Conservation (phyloP, 2,888 invertebrate genomes). For the Parascotia fuliginaria region DNA sequence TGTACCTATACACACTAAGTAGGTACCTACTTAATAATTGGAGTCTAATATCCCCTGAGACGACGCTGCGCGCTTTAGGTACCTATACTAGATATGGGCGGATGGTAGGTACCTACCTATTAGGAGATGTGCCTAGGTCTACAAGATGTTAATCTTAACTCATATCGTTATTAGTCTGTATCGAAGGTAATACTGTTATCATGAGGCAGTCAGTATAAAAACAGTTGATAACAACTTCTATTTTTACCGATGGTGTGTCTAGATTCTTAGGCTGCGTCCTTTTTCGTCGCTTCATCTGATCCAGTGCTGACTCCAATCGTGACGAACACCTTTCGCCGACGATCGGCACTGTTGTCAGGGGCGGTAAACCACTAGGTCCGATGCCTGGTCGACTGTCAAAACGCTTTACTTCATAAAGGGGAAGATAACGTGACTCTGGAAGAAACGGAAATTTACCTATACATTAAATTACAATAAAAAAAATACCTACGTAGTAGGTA, state of each 20-base stretch:
- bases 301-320: slow-evolving; percentile 88
- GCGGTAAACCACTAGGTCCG: slow-evolving; percentile 64
- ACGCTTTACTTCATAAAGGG: slow-evolving; percentile 74
- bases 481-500: too few relatives aligned
- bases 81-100: too few relatives aligned
- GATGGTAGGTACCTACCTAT: too few relatives aligned
- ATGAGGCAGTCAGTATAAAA: neutral
- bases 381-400: slow-evolving; percentile 61
- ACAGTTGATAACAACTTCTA: neutral
- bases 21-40: too few relatives aligned
- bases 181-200: too few relatives aligned
- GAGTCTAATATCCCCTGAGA: too few relatives aligned
- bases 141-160: too few relatives aligned
- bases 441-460: slow-evolving; percentile 15
- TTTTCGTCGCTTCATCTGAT: slow-evolving; percentile 87
- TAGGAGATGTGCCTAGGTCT: too few relatives aligned
- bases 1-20: too few relatives aligned
- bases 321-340: slow-evolving; percentile 87
- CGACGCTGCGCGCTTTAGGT: too few relatives aligned
- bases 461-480: too few relatives aligned
- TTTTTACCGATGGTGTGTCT: slow-evolving; percentile 73
- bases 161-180: too few relatives aligned
- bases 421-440: slow-evolving; percentile 78
- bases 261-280: slow-evolving; percentile 80
- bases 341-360: slow-evolving; percentile 69